Evolutionary conservation across 2,888 invertebrate genomes (phyloP).

Genomic region (Cartodere bifasciata): DNA sequence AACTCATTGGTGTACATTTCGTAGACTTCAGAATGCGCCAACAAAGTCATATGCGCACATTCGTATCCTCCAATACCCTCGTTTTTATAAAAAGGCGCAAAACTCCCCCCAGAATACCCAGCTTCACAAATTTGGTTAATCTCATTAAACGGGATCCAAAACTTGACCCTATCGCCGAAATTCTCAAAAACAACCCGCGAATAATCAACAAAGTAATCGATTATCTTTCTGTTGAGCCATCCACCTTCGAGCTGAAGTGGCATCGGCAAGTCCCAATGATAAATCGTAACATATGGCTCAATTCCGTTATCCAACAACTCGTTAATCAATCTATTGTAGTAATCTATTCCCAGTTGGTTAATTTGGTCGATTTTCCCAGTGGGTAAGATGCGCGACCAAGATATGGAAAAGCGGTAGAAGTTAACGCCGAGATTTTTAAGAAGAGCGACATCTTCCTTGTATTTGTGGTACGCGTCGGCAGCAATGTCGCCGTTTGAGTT

Average conservation of each 20-base stretch:
- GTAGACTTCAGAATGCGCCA: slow-evolving; percentile 33
- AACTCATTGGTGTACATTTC: slow-evolving; percentile 29
- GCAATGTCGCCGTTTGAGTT: slow-evolving; percentile 48
- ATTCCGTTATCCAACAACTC: slow-evolving; percentile 47
- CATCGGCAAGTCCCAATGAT: slow-evolving; percentile 28
- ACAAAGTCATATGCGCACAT: slow-evolving; percentile 35
- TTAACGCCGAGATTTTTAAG: slow-evolving; percentile 42
- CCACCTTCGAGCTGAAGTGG: slow-evolving; percentile 43
- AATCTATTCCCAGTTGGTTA: slow-evolving; percentile 54
- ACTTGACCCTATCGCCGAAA: slow-evolving; percentile 24
- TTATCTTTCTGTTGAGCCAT: slow-evolving; percentile 48
- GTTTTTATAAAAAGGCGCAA: slow-evolving; percentile 36
- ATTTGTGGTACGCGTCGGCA: slow-evolving; percentile 53
- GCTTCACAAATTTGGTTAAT: slow-evolving; percentile 24
- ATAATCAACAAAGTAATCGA: slow-evolving; percentile 46
- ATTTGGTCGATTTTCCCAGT: slow-evolving; percentile 47
- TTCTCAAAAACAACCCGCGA: slow-evolving; percentile 32
- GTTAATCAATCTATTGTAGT: slow-evolving; percentile 62
- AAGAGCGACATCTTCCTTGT: slow-evolving; percentile 46
- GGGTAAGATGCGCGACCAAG: slow-evolving; percentile 37
- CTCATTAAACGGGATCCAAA: slow-evolving; percentile 41
- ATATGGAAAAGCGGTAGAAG: slow-evolving; percentile 36
- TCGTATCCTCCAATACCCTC: slow-evolving; percentile 43
- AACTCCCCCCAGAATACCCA: slow-evolving; percentile 23
- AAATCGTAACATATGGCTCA: slow-evolving; percentile 33